A percentile compares a stretch with the other conserved stretches of the same genome.
These are phyloP conservation scores for Smittia sp. DNA, from an alignment of 2,888 invertebrate species.

Conservation along the genomic window DNA sequence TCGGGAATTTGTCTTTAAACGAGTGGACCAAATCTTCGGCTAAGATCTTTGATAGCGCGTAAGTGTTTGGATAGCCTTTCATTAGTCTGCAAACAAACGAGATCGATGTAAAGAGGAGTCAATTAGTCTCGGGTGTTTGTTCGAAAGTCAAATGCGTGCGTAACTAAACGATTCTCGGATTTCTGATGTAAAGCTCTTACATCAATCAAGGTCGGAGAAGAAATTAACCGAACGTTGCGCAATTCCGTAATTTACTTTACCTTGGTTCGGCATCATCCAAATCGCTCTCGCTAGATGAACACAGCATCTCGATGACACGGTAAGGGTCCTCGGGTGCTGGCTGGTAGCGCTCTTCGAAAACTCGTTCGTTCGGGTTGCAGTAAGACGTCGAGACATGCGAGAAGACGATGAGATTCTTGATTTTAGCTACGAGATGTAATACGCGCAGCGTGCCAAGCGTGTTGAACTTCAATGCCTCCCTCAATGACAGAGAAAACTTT, in stretches of 20 bases:
- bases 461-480: slow-evolving; percentile 82
- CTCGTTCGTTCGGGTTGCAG: slow-evolving; percentile 78
- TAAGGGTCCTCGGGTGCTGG: slow-evolving; percentile 62
- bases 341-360: slow-evolving; percentile 79
- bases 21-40: slow-evolving; percentile 79
- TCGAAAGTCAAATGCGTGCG: not conserved
- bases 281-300: slow-evolving; percentile 67
- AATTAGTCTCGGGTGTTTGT: no score
- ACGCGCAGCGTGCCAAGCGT: slow-evolving; percentile 76
- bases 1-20: slow-evolving; percentile 69
- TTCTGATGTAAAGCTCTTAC: not conserved
- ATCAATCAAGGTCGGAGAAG: not conserved
- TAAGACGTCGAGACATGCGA: slow-evolving; percentile 91
- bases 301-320: slow-evolving; percentile 63
- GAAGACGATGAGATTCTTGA: slow-evolving; percentile 67
- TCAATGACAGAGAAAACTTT: slow-evolving; percentile 80
- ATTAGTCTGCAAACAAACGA: slow-evolving; percentile 57
- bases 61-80: slow-evolving; percentile 85
- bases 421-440: slow-evolving; percentile 70
- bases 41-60: slow-evolving; percentile 92
- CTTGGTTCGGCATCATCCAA: slow-evolving; percentile 64
- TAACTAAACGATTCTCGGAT: not conserved
- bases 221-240: not conserved
- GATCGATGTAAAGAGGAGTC: not conserved
- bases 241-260: slow-evolving; percentile 51